Conservation (phyloP, 2,113 vertebrate genomes). For the Sinocyclocheilus anophthalmus region DNA sequence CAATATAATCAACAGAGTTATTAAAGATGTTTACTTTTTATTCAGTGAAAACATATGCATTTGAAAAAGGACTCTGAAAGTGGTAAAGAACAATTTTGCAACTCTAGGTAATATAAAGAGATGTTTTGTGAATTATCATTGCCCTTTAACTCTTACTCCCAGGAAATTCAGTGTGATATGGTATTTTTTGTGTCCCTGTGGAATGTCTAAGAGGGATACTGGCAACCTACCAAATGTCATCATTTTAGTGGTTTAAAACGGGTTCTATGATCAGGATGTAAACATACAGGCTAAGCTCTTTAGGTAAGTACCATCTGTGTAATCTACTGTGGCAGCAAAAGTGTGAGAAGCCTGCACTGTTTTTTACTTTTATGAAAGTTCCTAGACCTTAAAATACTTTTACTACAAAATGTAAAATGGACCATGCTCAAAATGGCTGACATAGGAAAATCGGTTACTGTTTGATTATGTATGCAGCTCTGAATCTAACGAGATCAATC, state of each 20-base stretch:
- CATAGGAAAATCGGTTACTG: too few relatives aligned
- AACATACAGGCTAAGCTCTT: constrained; percentile 1
- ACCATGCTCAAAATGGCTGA: too few relatives aligned
- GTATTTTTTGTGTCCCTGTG: not conserved
- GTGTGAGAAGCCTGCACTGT: not conserved
- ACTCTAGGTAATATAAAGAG: not conserved
- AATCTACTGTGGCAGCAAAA: not conserved
- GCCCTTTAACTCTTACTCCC: not conserved
- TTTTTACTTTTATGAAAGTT: not conserved
- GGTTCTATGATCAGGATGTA: constrained; percentile 1
- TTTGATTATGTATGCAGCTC: too few relatives aligned
- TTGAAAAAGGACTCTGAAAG: not conserved
- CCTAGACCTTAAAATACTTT: not conserved
- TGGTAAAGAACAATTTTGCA: not conserved
- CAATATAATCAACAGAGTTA: not conserved
- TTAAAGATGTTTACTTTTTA: not conserved
- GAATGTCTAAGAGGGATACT: constrained; percentile 41
- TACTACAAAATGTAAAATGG: too few relatives aligned
- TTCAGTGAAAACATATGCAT: not conserved
- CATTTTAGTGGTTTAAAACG: not conserved
- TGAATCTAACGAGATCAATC: too few relatives aligned
- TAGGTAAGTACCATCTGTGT: not conserved
- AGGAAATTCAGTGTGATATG: not conserved
- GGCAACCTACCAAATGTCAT: constrained; percentile 27
- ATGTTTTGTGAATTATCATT: not conserved